Base-by-base conservation (phyloP, 2,113 vertebrate genomes). In the Sinocyclocheilus rhinocerous region DNA sequence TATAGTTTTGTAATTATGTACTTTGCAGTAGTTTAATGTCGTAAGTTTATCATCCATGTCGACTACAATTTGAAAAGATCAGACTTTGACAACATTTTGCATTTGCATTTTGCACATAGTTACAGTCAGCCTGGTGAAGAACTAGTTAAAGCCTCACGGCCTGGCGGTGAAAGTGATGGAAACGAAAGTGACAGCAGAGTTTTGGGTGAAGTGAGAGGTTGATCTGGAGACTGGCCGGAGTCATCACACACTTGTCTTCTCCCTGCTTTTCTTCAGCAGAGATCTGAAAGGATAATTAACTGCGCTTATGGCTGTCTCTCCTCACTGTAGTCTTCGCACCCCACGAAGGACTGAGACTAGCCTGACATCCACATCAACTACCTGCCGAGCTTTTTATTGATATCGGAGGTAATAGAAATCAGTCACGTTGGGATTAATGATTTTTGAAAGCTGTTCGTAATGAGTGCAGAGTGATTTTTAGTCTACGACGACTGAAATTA, bases 391-490 rank as follows among this genome's bases (percentile, higher is more conserved):
- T 83, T 83, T 80, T 80, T 86, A 89, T 76, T 89, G 73, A 83
- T 76, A 85, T 67, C 29, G 78, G 57, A 89, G 84, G 85, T 78
- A 85, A 83, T 87, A 89, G 83, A 82, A 85, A 89, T 83, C 82
- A 79, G 79, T 78, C 67, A 77, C 73, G 24, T 87, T 81, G 42
- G 22, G 84, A 85, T 83, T 87, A 87, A 85, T 87, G 88, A 87
- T 79, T 87, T 85, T 81, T 79, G 65, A 85, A 72, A 76, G 67
- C 48, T 24, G 20, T 83, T 72, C 16, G 48, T 1, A 36, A 18
- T 52, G 24, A 82, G 18, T 29, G 16, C 29, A 55, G 65, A 22
- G 65, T 83, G 55, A 61, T 20, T 55, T 42, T 29, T 83, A 26
- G n/a, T 20, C 26, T 63, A 4, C 4, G 11, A 75, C 20, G 78